Evolutionary conservation across 2,888 invertebrate genomes (phyloP), one percentile per base, ranked within the genome.

Genomic region (Bembecia ichneumoniformis): DNA sequence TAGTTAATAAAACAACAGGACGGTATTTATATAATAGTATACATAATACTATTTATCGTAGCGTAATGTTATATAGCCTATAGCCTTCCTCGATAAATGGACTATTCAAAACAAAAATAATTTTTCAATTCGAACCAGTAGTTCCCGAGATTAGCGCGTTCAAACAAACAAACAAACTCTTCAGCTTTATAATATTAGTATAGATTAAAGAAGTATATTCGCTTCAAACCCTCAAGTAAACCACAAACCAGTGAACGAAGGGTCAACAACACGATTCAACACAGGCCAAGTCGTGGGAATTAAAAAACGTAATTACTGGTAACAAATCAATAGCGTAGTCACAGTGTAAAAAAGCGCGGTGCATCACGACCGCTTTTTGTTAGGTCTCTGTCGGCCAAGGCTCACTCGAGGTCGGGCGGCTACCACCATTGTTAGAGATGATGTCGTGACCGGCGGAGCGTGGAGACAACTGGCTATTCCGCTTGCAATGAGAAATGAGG

Each of bases 311-410:
- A 44, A 49, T 45, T 46, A 46, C 47, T 9, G 13, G 44, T 35
- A 52, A 47, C 46, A 49, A 55, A 51, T 49, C 43, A 44, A 50
- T 49, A 40, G 36, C 49, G 46, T 49, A 46, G 36, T 17, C 16
- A 28, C 47, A 44, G n/a, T 34, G 20, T 43, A 51, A 47, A 44
- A 47, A 49, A 45, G 15, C 46, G 36, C 44, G 40, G 47, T 47
- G 47, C 49, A 50, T 51, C 47, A 43, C 45, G 47, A 16, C 53
- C 35, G 49, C 48, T 46, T 40, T 40, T 40, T 40, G 40, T 40
- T 40, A 49, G 51, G 48, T 53, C 44, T 50, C 51, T 47, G 43
- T 50, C 47, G 52, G 52, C 48, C 52, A 52, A 52, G 52, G 52
- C 44, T 46, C 36, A 28, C 9, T 28, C 50, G 52, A 52, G 52